Base-by-base conservation (phyloP, 2,113 vertebrate genomes). In the Rattus rattus region DNA sequence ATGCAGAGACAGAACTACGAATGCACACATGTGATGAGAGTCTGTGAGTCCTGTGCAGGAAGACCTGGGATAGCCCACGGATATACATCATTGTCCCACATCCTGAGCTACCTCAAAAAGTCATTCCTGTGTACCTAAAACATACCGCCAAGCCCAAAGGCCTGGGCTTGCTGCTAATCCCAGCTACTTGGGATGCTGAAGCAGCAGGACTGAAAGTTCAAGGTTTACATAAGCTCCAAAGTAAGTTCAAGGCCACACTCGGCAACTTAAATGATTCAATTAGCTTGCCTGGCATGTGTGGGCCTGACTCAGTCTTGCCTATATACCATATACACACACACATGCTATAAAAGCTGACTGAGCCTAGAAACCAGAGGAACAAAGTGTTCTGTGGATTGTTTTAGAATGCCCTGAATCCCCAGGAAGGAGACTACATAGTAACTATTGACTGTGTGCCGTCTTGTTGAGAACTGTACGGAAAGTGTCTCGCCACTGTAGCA, bases 11-110 rank as follows among this genome's bases (percentile, higher is more conserved):
- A n/a, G 36, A 72, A 17, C 9, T 28, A 47, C 4, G 30, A 43
- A 9, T n/a, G 65, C 17, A 43, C 16, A 43, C 72, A 61, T 26
- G 16, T 1, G 47, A 8, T 69, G 56, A 75, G 28, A 61, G 47
- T 33, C 7, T 3, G 19, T 54, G 63, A 24, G 59, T 2, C 1
- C 4, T 17, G 24, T 19, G 1, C 8, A 20, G 5, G 2, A 0
- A 80, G 65, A 20, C 39, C 28, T 33, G 30, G 28, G 39, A 8
- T 19, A 9, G 14, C 70, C 20, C 49, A n/a, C 56, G 56, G 39
- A 80, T 54, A 7, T 11, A 54, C 52, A 54, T 43, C 20, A 30
- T 0, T 1, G 0, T 36, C 24, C 11, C 3, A n/a, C 5, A 24
- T 39, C 39, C 16, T 59, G 81, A 12, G 10, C 16, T 17, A n/a